phyloP scores from a whole-genome alignment of 2,888 invertebrate genomes.

The Apodemia duryi region DNA sequence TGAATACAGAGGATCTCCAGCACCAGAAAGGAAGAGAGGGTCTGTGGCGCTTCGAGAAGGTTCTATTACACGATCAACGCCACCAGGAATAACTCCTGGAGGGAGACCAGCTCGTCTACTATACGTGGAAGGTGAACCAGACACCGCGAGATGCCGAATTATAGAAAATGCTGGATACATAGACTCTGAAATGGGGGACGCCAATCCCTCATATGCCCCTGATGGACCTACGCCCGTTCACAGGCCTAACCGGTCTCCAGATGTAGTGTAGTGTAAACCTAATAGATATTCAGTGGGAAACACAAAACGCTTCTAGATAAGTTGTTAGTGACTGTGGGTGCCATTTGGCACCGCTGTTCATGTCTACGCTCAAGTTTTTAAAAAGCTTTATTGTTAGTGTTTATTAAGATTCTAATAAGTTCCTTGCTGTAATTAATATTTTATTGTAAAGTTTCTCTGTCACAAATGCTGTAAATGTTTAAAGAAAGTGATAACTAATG shows the following conservation, averaged over 20 bases:
- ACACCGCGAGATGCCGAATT: constrained; percentile 65
- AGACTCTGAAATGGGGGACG: constrained; percentile 61
- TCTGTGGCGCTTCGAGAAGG: constrained; percentile 71
- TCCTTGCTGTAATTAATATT: constrained; percentile 58
- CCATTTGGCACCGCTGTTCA: constrained; percentile 65
- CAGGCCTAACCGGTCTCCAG: constrained; percentile 40
- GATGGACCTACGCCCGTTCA: constrained; percentile 70
- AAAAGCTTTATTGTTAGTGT: constrained; percentile 70
- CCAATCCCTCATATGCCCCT: constrained; percentile 70
- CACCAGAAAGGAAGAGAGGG: constrained; percentile 74
- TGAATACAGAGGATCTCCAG: constrained; percentile 76
- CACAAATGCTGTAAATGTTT: constrained; percentile 51
- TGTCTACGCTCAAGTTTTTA: constrained; percentile 75
- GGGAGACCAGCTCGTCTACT: constrained; percentile 64
- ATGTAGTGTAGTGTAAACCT: constrained; percentile 35
- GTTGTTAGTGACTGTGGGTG: constrained; percentile 69
- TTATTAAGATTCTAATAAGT: constrained; percentile 71
- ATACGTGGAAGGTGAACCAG: constrained; percentile 56
- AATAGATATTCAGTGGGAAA: constrained; percentile 69
- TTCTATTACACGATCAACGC: constrained; percentile 59
- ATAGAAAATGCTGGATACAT: constrained; percentile 73
- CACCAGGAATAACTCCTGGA: constrained; percentile 51
- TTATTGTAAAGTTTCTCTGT: constrained; percentile 57
- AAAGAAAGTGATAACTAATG: constrained; percentile 53
- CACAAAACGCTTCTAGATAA: constrained; percentile 75